These are phyloP conservation scores for Piscicola geometra DNA, from an alignment of 2,888 invertebrate species.

Conservation along the genomic window DNA sequence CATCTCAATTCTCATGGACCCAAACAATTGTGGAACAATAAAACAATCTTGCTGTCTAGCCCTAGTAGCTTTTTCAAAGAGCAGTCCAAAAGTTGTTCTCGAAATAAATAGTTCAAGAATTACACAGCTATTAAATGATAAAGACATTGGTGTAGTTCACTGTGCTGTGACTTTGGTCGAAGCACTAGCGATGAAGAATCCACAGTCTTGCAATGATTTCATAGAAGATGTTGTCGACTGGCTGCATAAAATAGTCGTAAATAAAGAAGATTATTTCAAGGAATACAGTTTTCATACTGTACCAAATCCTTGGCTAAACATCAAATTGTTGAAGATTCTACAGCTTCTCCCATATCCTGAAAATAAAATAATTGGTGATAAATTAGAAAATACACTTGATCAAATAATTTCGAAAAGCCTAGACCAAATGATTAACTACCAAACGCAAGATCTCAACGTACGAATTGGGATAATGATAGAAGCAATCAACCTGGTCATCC, in stretches of 20 bases:
- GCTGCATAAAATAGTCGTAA: slow-evolving; percentile 79
- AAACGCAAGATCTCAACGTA: slow-evolving; percentile 99
- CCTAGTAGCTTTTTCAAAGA: not conserved
- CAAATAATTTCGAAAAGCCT: slow-evolving; percentile 67
- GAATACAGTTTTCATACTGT: slow-evolving; percentile 99
- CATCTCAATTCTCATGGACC: not conserved
- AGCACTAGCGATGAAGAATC: not conserved
- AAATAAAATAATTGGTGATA: not conserved
- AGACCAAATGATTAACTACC: slow-evolving; percentile 94
- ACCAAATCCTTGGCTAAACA: slow-evolving; percentile 99
- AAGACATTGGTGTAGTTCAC: not conserved
- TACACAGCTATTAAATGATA: not conserved
- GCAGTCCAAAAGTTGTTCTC: not conserved
- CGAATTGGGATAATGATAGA: slow-evolving; percentile 99
- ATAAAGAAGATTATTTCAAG: slow-evolving; percentile 96
- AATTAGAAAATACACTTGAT: not conserved
- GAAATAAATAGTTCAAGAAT: not conserved
- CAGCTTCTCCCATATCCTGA: slow-evolving; percentile 83
- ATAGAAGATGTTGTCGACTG: not conserved
- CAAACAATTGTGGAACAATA: not conserved
- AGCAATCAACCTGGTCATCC: slow-evolving; percentile 98
- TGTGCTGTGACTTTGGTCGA: not conserved
- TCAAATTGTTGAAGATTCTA: slow-evolving; percentile 86
- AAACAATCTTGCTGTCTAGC: slow-evolving; percentile 3
- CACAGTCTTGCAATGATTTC: not conserved